Evolutionary conservation across 2,113 vertebrate species (phyloP).

Genomic region (Otolemur garnettii): DNA sequence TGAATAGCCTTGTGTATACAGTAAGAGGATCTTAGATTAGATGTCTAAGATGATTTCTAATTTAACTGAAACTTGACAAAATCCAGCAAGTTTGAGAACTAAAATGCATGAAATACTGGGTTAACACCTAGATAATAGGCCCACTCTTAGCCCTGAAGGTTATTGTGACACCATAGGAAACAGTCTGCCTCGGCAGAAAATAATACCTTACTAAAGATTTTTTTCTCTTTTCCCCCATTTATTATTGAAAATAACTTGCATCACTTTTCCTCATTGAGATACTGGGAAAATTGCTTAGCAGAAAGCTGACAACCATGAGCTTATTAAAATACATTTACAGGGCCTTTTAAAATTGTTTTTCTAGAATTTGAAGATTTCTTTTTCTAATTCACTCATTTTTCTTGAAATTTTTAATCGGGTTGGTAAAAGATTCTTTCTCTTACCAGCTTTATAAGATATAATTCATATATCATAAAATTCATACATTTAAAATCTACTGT

Average conservation of each 20-base stretch:
- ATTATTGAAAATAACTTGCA: neutral
- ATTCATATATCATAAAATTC: neutral
- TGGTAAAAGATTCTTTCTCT: neutral
- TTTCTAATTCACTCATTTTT: neutral
- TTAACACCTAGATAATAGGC: neutral
- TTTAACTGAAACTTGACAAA: neutral
- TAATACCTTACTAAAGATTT: neutral
- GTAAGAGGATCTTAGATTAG: neutral
- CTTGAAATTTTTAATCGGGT: conserved; percentile 14
- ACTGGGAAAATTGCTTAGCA: neutral
- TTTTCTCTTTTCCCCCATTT: neutral
- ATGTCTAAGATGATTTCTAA: neutral
- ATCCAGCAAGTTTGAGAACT: neutral
- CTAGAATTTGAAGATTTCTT: neutral
- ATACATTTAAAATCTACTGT: neutral
- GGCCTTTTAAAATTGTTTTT: neutral
- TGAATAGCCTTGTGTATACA: neutral
- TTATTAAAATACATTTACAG: neutral
- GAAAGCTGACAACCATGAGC: neutral
- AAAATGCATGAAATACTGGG: neutral
- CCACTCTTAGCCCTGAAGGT: neutral
- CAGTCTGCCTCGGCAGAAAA: neutral
- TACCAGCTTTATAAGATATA: neutral
- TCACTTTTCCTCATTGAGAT: neutral
- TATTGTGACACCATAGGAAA: neutral